Evolutionary conservation across 2,113 vertebrate species (phyloP), one percentile per base, ranked within the genome.

Genomic region (Benitochromis conjunctus): DNA sequence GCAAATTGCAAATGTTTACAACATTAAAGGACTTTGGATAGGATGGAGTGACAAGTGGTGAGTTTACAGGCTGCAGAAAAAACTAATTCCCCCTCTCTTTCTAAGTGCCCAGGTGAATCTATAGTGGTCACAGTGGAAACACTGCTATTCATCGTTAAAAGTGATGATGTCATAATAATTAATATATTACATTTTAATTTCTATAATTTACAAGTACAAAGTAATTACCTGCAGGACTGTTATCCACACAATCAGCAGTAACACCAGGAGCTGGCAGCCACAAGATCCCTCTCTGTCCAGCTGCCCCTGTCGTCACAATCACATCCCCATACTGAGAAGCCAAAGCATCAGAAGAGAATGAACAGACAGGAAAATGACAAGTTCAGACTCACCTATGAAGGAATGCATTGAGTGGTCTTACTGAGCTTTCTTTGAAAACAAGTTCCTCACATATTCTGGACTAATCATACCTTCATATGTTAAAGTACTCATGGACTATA

Each of bases 211-310:
- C 21, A 31, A 41, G 46, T 24, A 56, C 76, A 79, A 26, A 24
- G 21, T 2, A 21, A 41, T 48, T 96, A 99, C 98, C 98, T 96
- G 97, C 97, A 91, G 98, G 97, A 90, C 96, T 99, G 1, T 14
- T 29, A 78, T 98, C 97, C 24, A 97, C 90, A 86, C 98, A 99
- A 78, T 96, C 91, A 21, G 96, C 93, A 16, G 97, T 97, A 7
- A 95, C 86, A 6, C 97, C 94, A 6, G 96, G 93, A 60, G 96
- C 96, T 2, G 98, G 98, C 21, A 99, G 92, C 48, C 53, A 95
- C 53, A 99, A 94, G 80, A 96, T 95, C 82, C 90, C 48, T 41
- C 82, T 78, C 93, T 96, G 92, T 91, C 90, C 88, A 6, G 12
- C 12, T 1, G 9, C 2, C 2, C 86, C 91, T 26, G 76, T 64